Conservation (phyloP, 2,888 invertebrate species). For the Drymonia ruficornis region DNA sequence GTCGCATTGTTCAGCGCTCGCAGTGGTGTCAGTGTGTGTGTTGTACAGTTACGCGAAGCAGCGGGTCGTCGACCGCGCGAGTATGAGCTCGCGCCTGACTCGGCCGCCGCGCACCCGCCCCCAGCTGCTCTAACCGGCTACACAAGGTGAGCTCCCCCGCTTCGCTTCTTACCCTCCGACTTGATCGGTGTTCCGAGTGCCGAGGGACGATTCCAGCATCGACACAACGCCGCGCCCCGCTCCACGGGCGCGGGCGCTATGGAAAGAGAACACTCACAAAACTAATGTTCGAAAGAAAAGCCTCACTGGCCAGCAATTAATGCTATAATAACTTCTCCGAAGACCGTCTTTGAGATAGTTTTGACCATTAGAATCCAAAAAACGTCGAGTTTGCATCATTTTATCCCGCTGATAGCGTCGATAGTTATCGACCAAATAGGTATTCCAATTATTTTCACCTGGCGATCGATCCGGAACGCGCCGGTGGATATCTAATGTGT, state of each 20-base stretch:
- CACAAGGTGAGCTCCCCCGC: slow-evolving; percentile 59
- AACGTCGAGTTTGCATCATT: background rate
- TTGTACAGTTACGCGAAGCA: slow-evolving; percentile 59
- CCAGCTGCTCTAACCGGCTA: slow-evolving; percentile 41
- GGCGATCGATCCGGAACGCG: background rate
- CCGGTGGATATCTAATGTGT: background rate
- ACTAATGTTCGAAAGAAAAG: too few species aligned
- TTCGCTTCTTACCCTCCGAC: slow-evolving; percentile 18
- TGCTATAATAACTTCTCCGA: too few species aligned
- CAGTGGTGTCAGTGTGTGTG: slow-evolving; percentile 51
- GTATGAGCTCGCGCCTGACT: slow-evolving; percentile 66
- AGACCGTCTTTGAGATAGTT: too few species aligned
- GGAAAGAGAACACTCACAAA: background rate
- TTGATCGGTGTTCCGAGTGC: background rate
- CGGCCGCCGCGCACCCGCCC: slow-evolving; percentile 50
- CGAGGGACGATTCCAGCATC: background rate
- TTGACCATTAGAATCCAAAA: background rate
- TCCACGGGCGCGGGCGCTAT: background rate
- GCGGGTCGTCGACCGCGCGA: slow-evolving; percentile 77
- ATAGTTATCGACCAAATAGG: background rate
- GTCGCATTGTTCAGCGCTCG: slow-evolving; percentile 31
- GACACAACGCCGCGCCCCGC: background rate
- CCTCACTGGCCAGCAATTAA: too few species aligned
- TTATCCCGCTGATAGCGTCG: background rate
- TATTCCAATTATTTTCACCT: background rate